Percentiles rank a stretch among this genome's conserved stretches.
Conservation (phyloP, 2,113 vertebrate species). For the Phainopepla nitens region DNA sequence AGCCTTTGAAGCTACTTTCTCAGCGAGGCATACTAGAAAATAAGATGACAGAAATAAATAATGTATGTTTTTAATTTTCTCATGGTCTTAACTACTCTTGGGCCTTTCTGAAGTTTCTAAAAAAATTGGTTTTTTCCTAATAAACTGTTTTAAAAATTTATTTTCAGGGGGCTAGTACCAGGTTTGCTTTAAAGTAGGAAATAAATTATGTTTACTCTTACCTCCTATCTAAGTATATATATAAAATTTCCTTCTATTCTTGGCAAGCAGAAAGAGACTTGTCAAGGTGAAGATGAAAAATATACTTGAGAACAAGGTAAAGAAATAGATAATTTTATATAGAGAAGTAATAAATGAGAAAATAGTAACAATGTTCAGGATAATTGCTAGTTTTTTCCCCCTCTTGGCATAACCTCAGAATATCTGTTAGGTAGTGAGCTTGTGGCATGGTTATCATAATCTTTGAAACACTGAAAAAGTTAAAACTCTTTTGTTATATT, state of each 20-base stretch:
- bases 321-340: neutral
- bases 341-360: neutral
- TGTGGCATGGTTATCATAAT: neutral
- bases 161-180: neutral
- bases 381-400: neutral
- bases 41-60: neutral
- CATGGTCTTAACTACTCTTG: neutral
- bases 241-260: neutral
- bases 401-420: neutral
- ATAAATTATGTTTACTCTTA: neutral
- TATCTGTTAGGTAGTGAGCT: neutral
- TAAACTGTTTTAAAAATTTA: neutral
- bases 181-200: neutral
- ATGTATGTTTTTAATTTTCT: neutral
- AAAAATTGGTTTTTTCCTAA: neutral
- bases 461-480: neutral
- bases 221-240: neutral
- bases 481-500: neutral
- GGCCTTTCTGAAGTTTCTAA: neutral
- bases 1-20: neutral
- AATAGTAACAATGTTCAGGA: neutral
- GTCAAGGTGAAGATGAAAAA: neutral
- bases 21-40: neutral
- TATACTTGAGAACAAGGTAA: neutral
- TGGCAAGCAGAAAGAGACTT: neutral